These are phyloP conservation scores for Drosophila nr. perissopoda DNA, from an alignment of 2,888 invertebrate genomes.

Conservation along the genomic window DNA sequence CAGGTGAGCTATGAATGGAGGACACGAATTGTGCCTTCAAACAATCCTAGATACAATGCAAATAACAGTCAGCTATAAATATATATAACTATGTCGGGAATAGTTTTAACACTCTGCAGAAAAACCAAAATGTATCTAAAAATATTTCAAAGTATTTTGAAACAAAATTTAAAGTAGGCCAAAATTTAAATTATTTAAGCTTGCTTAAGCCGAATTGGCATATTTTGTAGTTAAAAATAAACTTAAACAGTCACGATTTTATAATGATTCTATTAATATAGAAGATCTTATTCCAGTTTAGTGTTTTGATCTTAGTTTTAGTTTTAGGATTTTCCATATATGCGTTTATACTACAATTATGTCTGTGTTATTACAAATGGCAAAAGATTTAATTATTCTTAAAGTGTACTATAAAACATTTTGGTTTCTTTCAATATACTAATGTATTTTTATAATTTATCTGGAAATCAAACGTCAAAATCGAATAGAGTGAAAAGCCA, in stretches of 20 bases:
- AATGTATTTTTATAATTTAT: not conserved
- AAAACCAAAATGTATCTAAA: not conserved
- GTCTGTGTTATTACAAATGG: not conserved
- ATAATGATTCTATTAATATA: not conserved
- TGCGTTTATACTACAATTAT: not conserved
- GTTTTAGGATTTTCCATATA: not conserved
- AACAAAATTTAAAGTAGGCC: not conserved
- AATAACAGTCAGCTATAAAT: not conserved
- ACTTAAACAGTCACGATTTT: not conserved
- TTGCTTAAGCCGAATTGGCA: not conserved
- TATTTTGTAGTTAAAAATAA: not conserved
- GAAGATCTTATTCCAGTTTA: not conserved
- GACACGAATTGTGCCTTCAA: not conserved
- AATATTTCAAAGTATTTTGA: not conserved
- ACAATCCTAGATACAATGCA: not conserved
- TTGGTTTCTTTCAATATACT: not conserved
- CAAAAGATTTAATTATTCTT: not conserved
- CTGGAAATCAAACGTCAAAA: not conserved
- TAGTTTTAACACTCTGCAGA: not conserved
- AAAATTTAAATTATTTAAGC: not conserved
- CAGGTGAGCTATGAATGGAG: conserved; percentile 89
- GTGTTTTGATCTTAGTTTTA: not conserved
- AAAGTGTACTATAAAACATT: not conserved
- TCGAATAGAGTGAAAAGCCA: not conserved
- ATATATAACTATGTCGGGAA: not conserved